Evolutionary conservation across 1,140 invertebrate species (phyloP).

Genomic region (Stegodyphus dumicola): DNA sequence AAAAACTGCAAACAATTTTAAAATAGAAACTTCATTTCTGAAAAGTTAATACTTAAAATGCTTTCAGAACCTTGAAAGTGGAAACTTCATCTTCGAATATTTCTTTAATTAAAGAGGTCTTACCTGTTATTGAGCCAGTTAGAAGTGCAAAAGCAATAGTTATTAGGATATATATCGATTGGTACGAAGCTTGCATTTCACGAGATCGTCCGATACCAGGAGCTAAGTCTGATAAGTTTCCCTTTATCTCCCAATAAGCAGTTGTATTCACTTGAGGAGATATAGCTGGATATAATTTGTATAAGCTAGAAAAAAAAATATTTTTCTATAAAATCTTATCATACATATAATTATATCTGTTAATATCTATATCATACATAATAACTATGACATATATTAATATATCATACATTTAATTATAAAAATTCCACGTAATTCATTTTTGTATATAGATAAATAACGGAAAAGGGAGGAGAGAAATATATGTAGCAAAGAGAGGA

Average conservation of each 20-base stretch:
- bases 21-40: too few relatives aligned
- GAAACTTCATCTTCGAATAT: too few relatives aligned
- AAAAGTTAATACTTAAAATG: too few relatives aligned
- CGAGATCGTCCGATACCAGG: slow-evolving; percentile 75
- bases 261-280: slow-evolving; percentile 68
- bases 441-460: neutral
- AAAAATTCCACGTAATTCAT: neutral
- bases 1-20: too few relatives aligned
- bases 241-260: slow-evolving; percentile 64
- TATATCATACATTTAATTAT: neutral
- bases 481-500: too few relatives aligned
- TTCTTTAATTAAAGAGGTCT: slow-evolving; percentile 12
- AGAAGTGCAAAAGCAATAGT: slow-evolving; percentile 79
- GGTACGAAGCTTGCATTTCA: slow-evolving; percentile 79
- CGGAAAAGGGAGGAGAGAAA: too few relatives aligned
- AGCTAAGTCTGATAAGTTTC: slow-evolving; percentile 63
- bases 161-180: slow-evolving; percentile 78
- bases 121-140: slow-evolving; percentile 84
- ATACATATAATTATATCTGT: neutral
- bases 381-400: neutral
- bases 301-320: slow-evolving; percentile 31
- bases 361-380: too few relatives aligned
- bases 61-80: too few relatives aligned
- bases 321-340: neutral
- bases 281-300: slow-evolving; percentile 71